Base-by-base conservation (phyloP, 2,888 invertebrate genomes). In the Rhogogaster chlorosoma region DNA sequence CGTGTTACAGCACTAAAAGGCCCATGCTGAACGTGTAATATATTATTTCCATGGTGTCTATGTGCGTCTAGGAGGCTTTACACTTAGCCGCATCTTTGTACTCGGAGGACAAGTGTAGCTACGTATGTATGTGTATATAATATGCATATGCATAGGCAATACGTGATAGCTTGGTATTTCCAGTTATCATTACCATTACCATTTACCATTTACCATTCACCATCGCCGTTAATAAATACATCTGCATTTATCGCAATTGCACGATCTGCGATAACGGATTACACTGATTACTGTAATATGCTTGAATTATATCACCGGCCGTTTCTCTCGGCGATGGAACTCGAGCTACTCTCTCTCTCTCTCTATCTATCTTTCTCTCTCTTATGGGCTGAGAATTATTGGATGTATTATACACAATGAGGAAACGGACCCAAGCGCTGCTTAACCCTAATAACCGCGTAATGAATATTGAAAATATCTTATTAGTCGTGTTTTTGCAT, bases 191-290 rank as follows among this genome's bases (percentile, higher is more conserved):
- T 83, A 84, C 75, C 85, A 61, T 88, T 53, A 53, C 53, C 53
- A 53, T 53, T n/a, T 0, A 49, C 49, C 49, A 49, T 49, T 49
- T 18, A 5, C 45, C 38, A 38, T 38, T 38, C 49, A 18, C 49
- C 57, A 61, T 61, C 86, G 87, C 78, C 87, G 87, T 87, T 89
- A 88, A 91, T 92, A 91, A 91, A 90, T 90, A 89, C 88, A 87
- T 88, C 87, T 88, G 26, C 3, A 12, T 22, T 26, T 75, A 75
- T 75, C 75, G 29, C 45, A 12, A 12, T 45, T 3, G 22, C 3
- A 84, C 87, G 87, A 88, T 88, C 85, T 85, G 86, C 85, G 85
- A 89, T 90, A 89, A 91, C 88, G 89, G 90, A 91, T 92, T 91
- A 91, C 90, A 91, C 88, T 92, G 91, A 92, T 91, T 89, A 71